Evolutionary conservation across 2,888 invertebrate species (phyloP).

Genomic region (Baronia brevicornis): DNA sequence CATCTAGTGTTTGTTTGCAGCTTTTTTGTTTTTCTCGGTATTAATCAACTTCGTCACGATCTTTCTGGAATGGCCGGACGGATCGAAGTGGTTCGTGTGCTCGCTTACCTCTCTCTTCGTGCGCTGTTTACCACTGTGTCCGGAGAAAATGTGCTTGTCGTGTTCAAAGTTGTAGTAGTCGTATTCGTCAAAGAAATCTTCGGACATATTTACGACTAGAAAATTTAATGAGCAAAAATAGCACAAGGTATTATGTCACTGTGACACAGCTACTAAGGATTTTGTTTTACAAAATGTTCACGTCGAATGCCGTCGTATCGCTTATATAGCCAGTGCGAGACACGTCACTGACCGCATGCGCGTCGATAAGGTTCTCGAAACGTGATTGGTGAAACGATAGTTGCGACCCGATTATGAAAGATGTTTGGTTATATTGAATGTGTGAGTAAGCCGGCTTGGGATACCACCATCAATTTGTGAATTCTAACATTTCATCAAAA

Average conservation of each 20-base stretch:
- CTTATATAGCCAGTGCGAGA: slow-evolving; percentile 48
- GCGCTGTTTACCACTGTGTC: slow-evolving; percentile 93
- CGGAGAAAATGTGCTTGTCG: slow-evolving; percentile 91
- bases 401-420: slow-evolving; percentile 51
- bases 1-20: slow-evolving; percentile 48
- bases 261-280: slow-evolving; percentile 40
- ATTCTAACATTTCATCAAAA: no score
- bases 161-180: slow-evolving; percentile 96
- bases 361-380: slow-evolving; percentile 60
- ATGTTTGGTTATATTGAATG: slow-evolving; percentile 38
- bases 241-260: slow-evolving; percentile 34
- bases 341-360: slow-evolving; percentile 73
- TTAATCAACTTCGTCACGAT: slow-evolving; percentile 89
- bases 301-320: slow-evolving; percentile 25
- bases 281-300: slow-evolving; percentile 48
- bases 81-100: slow-evolving; percentile 94
- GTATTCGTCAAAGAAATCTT: slow-evolving; percentile 90
- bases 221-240: slow-evolving; percentile 29
- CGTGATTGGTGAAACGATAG: slow-evolving; percentile 52
- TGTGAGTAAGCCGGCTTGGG: slow-evolving; percentile 48
- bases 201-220: slow-evolving; percentile 81
- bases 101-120: slow-evolving; percentile 91
- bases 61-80: slow-evolving; percentile 95
- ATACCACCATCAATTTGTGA: slow-evolving; percentile 24
- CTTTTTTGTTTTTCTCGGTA: slow-evolving; percentile 87